Evolutionary conservation across 1,140 invertebrate genomes (phyloP).

Genomic region (Aphidius gifuensis): DNA sequence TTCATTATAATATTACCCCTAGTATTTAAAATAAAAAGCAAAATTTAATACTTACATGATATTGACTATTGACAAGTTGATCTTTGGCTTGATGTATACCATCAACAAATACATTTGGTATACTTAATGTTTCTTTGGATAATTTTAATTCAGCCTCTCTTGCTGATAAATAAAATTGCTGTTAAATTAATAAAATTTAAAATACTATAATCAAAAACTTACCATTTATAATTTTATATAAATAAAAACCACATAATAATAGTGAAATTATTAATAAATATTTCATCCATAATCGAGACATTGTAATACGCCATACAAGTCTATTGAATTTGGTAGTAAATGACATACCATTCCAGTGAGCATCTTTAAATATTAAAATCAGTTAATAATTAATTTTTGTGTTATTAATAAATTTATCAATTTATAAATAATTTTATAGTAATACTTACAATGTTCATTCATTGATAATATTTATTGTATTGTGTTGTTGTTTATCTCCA

Average conservation of each 20-base stretch:
- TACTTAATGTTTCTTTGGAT: background rate
- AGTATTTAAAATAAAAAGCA: background rate
- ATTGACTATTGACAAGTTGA: too few species aligned
- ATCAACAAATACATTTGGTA: too few species aligned
- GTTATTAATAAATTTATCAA: too few species aligned
- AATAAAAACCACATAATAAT: constrained; percentile 39
- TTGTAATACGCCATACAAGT: constrained; percentile 39
- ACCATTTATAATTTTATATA: constrained; percentile 47
- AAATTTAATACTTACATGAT: too few species aligned
- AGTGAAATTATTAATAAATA: constrained; percentile 41
- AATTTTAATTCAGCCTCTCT: background rate
- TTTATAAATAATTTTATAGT: too few species aligned
- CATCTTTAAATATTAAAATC: background rate
- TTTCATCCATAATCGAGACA: constrained; percentile 49
- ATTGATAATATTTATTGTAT: too few species aligned
- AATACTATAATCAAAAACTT: constrained; percentile 17
- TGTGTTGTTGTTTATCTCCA: too few species aligned
- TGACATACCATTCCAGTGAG: constrained; percentile 11
- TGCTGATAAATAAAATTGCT: background rate
- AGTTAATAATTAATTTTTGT: too few species aligned
- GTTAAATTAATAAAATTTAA: background rate
- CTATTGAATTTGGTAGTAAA: constrained; percentile 30
- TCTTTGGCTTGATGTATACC: too few species aligned
- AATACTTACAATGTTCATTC: too few species aligned
- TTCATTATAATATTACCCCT: background rate